Conservation (phyloP, 2,797 vertebrate species). For the Remorina albescens region DNA sequence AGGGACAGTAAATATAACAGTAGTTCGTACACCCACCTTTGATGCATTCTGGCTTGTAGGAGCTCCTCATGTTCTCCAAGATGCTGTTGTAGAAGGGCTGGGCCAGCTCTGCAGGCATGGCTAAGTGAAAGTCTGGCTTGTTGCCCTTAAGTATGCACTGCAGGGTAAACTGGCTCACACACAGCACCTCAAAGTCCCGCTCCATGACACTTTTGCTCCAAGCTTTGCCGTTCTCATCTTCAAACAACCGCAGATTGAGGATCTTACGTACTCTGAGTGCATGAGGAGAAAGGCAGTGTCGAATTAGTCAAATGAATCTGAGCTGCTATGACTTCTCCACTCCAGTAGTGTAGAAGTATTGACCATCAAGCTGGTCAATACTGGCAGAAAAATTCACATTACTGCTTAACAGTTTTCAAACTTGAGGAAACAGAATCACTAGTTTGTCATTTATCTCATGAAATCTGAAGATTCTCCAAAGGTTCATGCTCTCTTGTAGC, state of each 20-base stretch:
- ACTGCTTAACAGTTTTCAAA: background rate
- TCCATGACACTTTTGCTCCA: constrained; percentile 97
- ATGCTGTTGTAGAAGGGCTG: constrained; percentile 93
- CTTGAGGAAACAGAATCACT: no score
- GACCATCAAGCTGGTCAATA: no score
- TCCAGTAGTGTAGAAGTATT: no score
- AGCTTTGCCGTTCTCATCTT: constrained; percentile 92
- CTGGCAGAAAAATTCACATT: background rate
- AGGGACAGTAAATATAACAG: background rate
- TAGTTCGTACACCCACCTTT: constrained; percentile 84
- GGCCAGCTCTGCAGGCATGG: constrained; percentile 93
- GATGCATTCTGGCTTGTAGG: constrained; percentile 91
- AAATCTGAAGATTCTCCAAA: no score
- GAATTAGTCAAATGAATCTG: background rate
- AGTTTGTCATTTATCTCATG: no score
- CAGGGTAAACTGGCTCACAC: constrained; percentile 97
- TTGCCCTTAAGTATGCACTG: constrained; percentile 96
- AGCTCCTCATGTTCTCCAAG: constrained; percentile 91
- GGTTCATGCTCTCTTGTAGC: no score
- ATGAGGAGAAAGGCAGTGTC: background rate
- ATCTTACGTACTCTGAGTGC: constrained; percentile 92
- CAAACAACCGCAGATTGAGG: constrained; percentile 94
- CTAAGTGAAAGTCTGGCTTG: constrained; percentile 95
- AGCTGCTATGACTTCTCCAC: background rate
- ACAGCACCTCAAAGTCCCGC: constrained; percentile 91